Percentiles rank a stretch among this genome's conserved stretches.
phyloP scores from a whole-genome alignment of 2,113 vertebrate genomes.

The Macaca nemestrina region DNA sequence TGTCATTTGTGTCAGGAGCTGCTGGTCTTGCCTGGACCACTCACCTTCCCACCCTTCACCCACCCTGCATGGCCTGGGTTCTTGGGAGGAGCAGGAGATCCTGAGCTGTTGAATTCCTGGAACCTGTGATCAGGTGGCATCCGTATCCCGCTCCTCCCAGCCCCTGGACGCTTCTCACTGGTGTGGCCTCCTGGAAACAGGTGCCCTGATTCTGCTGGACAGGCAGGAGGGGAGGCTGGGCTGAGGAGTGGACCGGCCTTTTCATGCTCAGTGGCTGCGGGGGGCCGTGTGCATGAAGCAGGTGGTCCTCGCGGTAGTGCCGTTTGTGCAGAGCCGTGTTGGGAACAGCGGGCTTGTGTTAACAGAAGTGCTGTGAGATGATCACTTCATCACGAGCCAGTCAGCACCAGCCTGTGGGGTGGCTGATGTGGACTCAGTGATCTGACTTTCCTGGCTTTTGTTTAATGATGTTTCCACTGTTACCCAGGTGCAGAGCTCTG shows the following conservation, averaged over 20 bases:
- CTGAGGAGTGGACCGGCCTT: slow-evolving; percentile 30
- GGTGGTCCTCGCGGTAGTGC: slow-evolving; percentile 62
- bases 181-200: neutral
- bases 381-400: slow-evolving; percentile 71
- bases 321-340: slow-evolving; percentile 41
- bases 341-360: slow-evolving; percentile 47
- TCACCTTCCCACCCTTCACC: neutral
- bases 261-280: slow-evolving; percentile 53
- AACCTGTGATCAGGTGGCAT: neutral
- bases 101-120: neutral
- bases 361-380: slow-evolving; percentile 62
- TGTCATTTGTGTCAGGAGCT: neutral
- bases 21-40: neutral
- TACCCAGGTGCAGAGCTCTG: neutral
- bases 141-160: neutral
- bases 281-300: slow-evolving; percentile 53
- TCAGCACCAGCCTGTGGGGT: slow-evolving; percentile 29
- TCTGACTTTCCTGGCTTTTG: slow-evolving; percentile 31
- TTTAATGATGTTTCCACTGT: slow-evolving; percentile 45
- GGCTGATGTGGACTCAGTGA: slow-evolving; percentile 41
- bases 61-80: neutral
- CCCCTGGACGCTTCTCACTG: rapidly evolving
- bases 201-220: neutral
- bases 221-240: neutral
- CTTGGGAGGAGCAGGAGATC: neutral